These are phyloP conservation scores for Bagarius yarrelli DNA, from an alignment of 2,113 vertebrate genomes.

Conservation along the genomic window DNA sequence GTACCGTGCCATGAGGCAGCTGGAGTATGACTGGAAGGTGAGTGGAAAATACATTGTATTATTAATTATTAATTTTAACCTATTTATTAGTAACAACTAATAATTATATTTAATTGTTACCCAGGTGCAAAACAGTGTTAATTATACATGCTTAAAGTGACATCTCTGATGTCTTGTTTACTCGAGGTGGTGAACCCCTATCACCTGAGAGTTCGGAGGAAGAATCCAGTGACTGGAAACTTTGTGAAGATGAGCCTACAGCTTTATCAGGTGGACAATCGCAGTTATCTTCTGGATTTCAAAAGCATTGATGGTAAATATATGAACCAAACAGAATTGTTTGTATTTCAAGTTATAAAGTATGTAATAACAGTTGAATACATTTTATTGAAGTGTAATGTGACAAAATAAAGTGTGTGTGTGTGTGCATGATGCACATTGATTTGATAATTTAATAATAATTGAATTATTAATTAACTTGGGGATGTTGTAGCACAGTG, in stretches of 20 bases:
- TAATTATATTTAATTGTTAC: too few species aligned
- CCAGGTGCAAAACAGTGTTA: background rate
- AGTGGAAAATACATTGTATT: background rate
- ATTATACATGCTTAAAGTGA: background rate
- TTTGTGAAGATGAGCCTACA: constrained; percentile 98
- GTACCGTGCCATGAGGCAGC: constrained; percentile 93
- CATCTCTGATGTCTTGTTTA: background rate
- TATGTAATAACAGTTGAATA: too few species aligned
- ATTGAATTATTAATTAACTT: too few species aligned
- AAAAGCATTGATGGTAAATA: constrained; percentile 94
- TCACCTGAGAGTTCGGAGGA: constrained; percentile 89
- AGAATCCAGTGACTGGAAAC: constrained; percentile 93
- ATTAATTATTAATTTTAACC: too few species aligned
- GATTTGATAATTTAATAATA: too few species aligned
- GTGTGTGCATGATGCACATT: too few species aligned
- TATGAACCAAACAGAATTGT: too few species aligned
- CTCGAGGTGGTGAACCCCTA: constrained; percentile 93
- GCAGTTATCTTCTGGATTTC: constrained; percentile 96
- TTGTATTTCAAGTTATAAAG: too few species aligned
- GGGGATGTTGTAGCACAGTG: too few species aligned
- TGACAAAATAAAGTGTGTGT: too few species aligned
- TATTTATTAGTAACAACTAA: too few species aligned
- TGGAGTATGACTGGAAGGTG: constrained; percentile 98
- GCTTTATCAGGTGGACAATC: constrained; percentile 97
- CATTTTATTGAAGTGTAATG: too few species aligned